A percentile compares a stretch with the other conserved stretches of the same genome.
These are phyloP conservation scores for Microctonus aethiopoides DNA, from an alignment of 2,888 invertebrate genomes.

Conservation along the genomic window DNA sequence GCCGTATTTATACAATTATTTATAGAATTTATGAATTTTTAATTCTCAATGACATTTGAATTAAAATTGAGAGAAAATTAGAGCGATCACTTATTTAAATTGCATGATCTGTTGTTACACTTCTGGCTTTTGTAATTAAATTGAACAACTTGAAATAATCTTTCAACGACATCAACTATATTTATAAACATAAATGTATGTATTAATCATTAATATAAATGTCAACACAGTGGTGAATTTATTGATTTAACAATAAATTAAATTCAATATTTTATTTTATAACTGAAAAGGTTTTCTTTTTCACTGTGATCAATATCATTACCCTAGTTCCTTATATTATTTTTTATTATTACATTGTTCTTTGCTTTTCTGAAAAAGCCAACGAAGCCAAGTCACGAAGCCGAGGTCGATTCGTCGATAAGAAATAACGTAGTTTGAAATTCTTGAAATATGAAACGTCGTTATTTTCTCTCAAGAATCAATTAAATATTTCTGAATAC, in stretches of 20 bases:
- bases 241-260: neutral
- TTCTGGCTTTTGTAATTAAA: no score
- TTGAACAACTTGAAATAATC: no score
- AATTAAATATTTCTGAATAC: neutral
- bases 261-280: neutral
- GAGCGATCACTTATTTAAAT: no score
- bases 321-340: constrained; percentile 34
- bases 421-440: constrained; percentile 21
- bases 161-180: no score
- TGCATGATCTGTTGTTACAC: no score
- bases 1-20: no score
- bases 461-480: constrained; percentile 10
- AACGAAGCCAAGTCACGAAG: constrained; percentile 25
- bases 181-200: no score
- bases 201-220: no score
- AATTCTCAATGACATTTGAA: no score
- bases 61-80: no score
- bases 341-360: neutral
- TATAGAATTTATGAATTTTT: no score
- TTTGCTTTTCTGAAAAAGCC: neutral
- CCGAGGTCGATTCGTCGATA: constrained; percentile 26
- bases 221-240: neutral
- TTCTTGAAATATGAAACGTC: neutral
- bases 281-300: neutral
- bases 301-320: constrained; percentile 38